Base-by-base conservation (phyloP, 2,113 vertebrate genomes). In the Cynoglossus semilaevis region DNA sequence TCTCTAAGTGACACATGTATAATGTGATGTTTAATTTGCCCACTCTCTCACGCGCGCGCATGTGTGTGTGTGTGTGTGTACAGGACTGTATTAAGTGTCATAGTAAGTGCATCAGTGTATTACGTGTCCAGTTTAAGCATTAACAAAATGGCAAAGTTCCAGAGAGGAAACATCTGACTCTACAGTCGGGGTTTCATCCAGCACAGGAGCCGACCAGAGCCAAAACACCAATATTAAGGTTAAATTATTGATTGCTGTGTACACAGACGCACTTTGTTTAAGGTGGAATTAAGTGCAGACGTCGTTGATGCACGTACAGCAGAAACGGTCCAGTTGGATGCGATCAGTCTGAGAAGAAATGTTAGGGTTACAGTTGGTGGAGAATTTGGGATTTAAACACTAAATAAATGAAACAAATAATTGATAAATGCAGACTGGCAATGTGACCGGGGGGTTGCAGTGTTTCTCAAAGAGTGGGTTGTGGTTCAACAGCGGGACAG, bases 61-160 rank as follows among this genome's bases (percentile, higher is more conserved):
- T 29, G 22, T 29, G 2, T 29, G 22, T 29, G 22, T 29, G 22
- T 9, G 9, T 15, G 2, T 15, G 57, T 42, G 46, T 74, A 44
- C 49, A 38, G 46, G 55, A 17, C 1, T 43, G 35, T 36, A 7
- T n/a, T n/a, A n/a, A n/a, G 35, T 36, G 35, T 36, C 9, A 43
- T 37, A 36, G 16, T 40, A 17, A 46, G 38, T 68, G 52, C 64
- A 63, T 67, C 55, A 45, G 10, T 58, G 52, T 51, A 34, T 47
- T 13, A 14, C 51, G 14, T 54, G 62, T 64, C 42, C 40, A 54
- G 50, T 49, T 44, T 14, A 37, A 51, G 47, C 65, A 70, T 58
- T 68, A 71, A 72, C 62, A 63, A 63, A 63, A 77, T 69, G 57
- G 63, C 73, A 60, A 66, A 48, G 45, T 8, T 63, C 72, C 74